phyloP scores from a whole-genome alignment of 2,797 vertebrate genomes.

The Danio kyathit region DNA sequence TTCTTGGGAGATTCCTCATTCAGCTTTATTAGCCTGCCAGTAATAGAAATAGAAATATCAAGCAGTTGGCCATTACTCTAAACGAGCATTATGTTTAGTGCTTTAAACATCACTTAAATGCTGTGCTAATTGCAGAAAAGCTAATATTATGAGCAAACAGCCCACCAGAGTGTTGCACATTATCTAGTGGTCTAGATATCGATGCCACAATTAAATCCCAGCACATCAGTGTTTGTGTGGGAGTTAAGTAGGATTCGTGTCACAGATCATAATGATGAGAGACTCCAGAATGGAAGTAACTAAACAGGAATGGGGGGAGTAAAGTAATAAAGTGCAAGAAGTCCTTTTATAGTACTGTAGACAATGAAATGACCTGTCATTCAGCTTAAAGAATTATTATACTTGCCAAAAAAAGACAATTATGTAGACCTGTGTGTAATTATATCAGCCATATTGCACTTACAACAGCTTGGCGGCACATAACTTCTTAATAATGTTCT shows the following conservation, averaged over 20 bases:
- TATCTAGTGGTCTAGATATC: conserved; percentile 19
- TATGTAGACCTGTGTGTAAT: too few relatives aligned
- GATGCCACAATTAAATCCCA: conserved; percentile 27
- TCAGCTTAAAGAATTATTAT: too few relatives aligned
- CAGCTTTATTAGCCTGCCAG: conserved; percentile 3
- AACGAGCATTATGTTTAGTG: conserved; percentile 6
- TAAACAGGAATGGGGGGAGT: not conserved
- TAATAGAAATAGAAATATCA: conserved; percentile 24
- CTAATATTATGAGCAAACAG: conserved; percentile 28
- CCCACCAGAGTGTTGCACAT: conserved; percentile 31
- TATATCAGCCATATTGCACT: too few relatives aligned
- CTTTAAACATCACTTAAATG: conserved; percentile 14
- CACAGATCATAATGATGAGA: conserved; percentile 8
- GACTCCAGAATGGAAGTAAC: not conserved
- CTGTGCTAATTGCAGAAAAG: conserved; percentile 21
- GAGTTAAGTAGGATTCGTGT: conserved; percentile 14
- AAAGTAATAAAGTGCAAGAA: not conserved
- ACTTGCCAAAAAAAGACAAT: too few relatives aligned
- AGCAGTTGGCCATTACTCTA: not conserved
- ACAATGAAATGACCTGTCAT: too few relatives aligned
- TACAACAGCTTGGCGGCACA: too few relatives aligned
- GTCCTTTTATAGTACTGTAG: not conserved
- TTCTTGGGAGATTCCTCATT: not conserved
- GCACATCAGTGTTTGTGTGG: conserved; percentile 33
- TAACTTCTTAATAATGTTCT: too few relatives aligned